Evolutionary conservation across 2,113 vertebrate species (phyloP).

Genomic region (Pangasianodon hypophthalmus): DNA sequence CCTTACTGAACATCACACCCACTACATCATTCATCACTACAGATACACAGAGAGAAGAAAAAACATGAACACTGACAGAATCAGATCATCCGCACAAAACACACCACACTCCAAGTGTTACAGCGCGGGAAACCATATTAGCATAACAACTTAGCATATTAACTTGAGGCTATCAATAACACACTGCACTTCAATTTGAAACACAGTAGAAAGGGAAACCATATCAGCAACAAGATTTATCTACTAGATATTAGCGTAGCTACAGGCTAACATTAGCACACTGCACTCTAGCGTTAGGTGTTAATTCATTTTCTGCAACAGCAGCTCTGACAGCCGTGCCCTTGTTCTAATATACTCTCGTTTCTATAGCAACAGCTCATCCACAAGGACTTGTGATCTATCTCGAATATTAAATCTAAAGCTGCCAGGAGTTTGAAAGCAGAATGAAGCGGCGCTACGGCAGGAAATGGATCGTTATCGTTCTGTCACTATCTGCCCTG

Average conservation of each 20-base stretch:
- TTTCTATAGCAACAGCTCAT: background rate
- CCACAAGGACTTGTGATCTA: background rate
- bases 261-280: background rate
- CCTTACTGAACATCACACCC: slow-evolving; percentile 85
- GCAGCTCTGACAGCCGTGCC: background rate
- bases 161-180: no score
- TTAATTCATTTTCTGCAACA: background rate
- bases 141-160: background rate
- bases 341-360: background rate
- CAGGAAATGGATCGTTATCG: background rate
- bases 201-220: background rate
- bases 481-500: background rate
- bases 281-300: background rate
- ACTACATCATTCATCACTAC: slow-evolving; percentile 91
- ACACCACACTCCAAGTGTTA: background rate
- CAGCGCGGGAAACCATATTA: background rate
- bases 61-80: background rate
- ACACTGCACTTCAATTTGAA: background rate
- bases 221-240: background rate
- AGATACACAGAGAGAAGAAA: background rate
- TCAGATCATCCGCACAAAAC: background rate
- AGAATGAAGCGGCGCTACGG: background rate
- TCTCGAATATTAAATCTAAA: background rate
- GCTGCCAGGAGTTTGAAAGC: background rate
- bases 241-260: background rate